A percentile compares a stretch with the other conserved stretches of the same genome.
Conservation (phyloP, 1,140 invertebrate species). For the Temnothorax longispinosus region DNA sequence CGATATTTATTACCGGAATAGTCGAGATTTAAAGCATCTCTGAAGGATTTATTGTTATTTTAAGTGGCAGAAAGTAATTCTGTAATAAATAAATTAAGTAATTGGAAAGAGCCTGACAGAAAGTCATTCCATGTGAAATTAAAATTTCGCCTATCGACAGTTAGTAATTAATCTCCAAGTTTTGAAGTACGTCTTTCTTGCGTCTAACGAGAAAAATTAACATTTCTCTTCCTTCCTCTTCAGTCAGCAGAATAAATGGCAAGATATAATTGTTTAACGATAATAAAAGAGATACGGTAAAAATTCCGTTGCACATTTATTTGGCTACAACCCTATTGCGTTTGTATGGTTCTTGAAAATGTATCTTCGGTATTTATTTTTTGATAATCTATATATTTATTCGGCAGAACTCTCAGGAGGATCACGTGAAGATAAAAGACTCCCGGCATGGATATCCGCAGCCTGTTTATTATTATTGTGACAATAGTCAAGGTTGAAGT, state of each 20-base stretch:
- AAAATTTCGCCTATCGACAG: neutral
- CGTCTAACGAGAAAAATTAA: neutral
- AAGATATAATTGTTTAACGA: neutral
- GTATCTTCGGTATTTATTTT: neutral
- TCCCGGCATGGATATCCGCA: neutral
- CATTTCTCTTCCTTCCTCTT: neutral
- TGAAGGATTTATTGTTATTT: neutral
- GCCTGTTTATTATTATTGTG: slow-evolving; percentile 26
- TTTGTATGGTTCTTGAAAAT: neutral
- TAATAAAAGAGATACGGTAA: neutral
- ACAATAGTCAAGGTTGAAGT: slow-evolving; percentile 29
- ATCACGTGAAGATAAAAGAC: slow-evolving; percentile 16
- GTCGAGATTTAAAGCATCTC: neutral
- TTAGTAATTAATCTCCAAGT: neutral
- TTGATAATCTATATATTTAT: no score
- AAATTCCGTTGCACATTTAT: neutral
- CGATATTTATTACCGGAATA: neutral
- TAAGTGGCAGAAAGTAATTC: neutral
- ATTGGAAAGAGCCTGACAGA: neutral
- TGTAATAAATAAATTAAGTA: neutral
- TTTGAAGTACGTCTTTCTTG: neutral
- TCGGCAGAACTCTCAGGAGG: neutral
- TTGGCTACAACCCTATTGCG: neutral
- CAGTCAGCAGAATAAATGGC: neutral
- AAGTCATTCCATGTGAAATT: neutral